Percentiles rank a stretch among this genome's conserved stretches.
Evolutionary conservation across 2,888 invertebrate species (phyloP).

Genomic region (Aspidiotus destructor): DNA sequence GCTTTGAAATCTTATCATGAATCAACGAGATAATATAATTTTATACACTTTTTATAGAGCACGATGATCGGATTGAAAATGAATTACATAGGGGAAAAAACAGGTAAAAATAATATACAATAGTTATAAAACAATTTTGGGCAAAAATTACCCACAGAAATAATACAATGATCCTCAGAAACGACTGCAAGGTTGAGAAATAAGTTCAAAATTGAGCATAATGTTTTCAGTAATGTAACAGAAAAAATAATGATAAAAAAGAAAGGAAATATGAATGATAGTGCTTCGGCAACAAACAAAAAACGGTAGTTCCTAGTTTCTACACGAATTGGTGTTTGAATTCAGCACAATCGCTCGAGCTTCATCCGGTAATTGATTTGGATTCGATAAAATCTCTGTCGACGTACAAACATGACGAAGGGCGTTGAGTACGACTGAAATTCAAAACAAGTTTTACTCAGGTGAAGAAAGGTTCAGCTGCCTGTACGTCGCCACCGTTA

Average conservation of each 20-base stretch:
- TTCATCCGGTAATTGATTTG: constrained; percentile 80
- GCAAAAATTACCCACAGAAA: neutral
- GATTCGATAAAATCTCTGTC: constrained; percentile 85
- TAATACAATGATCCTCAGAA: neutral
- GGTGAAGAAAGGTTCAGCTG: neutral
- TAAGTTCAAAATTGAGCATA: neutral
- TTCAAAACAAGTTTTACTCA: constrained; percentile 4
- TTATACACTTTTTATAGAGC: too few relatives aligned
- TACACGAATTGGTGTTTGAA: neutral
- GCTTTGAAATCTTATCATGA: too few relatives aligned
- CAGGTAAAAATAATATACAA: too few relatives aligned
- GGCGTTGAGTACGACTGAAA: constrained; percentile 78
- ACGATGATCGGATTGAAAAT: too few relatives aligned
- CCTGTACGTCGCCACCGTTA: neutral
- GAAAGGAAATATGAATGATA: neutral
- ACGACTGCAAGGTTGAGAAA: neutral
- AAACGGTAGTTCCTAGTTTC: constrained; percentile 8
- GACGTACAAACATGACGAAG: constrained; percentile 80
- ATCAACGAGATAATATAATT: too few relatives aligned
- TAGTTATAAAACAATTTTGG: neutral
- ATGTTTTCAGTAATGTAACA: neutral
- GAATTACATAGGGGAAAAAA: too few relatives aligned
- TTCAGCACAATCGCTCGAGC: constrained; percentile 57
- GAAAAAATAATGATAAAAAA: neutral
- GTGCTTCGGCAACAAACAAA: neutral